phyloP scores from a whole-genome alignment of 1,140 invertebrate species.

The Cotesia typhae region DNA sequence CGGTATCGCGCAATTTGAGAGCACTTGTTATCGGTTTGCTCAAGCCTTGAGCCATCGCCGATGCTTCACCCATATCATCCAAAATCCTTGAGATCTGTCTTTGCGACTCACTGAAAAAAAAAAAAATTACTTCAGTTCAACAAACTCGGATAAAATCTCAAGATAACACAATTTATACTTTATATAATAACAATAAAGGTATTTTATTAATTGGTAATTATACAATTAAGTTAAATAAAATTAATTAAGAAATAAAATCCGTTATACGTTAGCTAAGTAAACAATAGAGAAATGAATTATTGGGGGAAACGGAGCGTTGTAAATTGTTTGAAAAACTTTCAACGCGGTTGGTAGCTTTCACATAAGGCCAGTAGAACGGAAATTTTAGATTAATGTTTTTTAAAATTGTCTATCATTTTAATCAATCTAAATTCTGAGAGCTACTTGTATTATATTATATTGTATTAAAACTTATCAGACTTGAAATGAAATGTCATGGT shows the following conservation, averaged over 20 bases:
- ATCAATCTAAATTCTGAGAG: no score
- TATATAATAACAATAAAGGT: no score
- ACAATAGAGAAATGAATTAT: conserved; percentile 28
- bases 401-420: background rate
- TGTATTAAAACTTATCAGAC: no score
- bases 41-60: conserved; percentile 78
- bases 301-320: conserved; percentile 25
- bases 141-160: conserved; percentile 2
- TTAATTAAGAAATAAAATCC: conserved; percentile 22
- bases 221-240: conserved; percentile 26
- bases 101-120: conserved; percentile 70
- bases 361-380: background rate
- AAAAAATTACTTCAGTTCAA: background rate
- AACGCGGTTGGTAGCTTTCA: conserved; percentile 17
- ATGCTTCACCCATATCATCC: conserved; percentile 76
- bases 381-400: background rate
- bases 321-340: conserved; percentile 19
- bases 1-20: conserved; percentile 73
- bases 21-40: conserved; percentile 76
- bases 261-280: conserved; percentile 1
- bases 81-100: conserved; percentile 72
- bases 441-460: no score
- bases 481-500: no score
- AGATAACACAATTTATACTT: no score
- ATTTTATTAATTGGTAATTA: background rate